phyloP scores from a whole-genome alignment of 2,888 invertebrate species.

The Brenthis ino region DNA sequence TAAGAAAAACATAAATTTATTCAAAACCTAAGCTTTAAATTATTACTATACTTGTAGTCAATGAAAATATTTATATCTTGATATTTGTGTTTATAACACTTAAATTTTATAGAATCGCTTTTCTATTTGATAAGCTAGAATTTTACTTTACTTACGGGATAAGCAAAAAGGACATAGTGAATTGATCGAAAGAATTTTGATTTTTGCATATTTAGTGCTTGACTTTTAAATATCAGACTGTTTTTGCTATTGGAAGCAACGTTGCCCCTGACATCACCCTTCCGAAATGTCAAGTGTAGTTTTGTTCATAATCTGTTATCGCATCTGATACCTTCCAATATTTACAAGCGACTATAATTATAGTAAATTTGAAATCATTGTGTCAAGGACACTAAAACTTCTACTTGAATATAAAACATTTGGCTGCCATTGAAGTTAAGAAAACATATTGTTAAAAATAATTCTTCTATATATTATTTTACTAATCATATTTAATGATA shows the following conservation, averaged over 20 bases:
- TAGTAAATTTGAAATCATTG: neutral
- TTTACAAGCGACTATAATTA: neutral
- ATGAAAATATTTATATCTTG: neutral
- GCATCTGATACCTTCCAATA: neutral
- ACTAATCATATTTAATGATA: too few relatives aligned
- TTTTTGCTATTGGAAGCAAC: neutral
- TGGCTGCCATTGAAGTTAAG: too few relatives aligned
- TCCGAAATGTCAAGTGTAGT: slow-evolving; percentile 17
- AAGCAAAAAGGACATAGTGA: too few relatives aligned
- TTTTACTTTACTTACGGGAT: too few relatives aligned
- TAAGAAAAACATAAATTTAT: slow-evolving; percentile 1
- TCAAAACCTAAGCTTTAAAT: neutral
- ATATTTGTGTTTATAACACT: neutral
- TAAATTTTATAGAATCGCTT: slow-evolving; percentile 1
- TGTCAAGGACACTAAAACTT: too few relatives aligned
- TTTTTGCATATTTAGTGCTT: too few relatives aligned
- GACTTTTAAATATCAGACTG: too few relatives aligned
- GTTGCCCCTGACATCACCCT: slow-evolving; percentile 12
- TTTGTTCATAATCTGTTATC: slow-evolving; percentile 18
- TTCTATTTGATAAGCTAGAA: neutral
- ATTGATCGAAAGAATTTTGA: too few relatives aligned
- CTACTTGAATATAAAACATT: too few relatives aligned
- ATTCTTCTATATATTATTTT: too few relatives aligned
- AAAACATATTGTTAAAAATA: too few relatives aligned
- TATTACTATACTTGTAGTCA: neutral